Percentiles rank a stretch among this genome's conserved stretches.
Evolutionary conservation across 2,888 invertebrate species (phyloP).

Genomic region (Thalpophila matura): DNA sequence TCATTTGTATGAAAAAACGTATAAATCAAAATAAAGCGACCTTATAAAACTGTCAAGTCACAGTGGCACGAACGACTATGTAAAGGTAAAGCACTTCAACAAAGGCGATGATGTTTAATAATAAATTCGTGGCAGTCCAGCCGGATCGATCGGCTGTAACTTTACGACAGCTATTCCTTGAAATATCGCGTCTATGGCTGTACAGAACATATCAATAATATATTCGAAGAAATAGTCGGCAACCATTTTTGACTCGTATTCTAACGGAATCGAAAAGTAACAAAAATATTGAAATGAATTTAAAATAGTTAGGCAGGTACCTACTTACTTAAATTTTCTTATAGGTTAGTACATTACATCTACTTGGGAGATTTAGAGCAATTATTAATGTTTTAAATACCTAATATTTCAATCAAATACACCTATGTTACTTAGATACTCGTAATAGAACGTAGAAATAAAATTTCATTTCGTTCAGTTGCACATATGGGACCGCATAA

Average conservation of each 20-base stretch:
- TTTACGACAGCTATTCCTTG: slow-evolving; percentile 32
- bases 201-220: slow-evolving; percentile 29
- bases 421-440: slow-evolving; percentile 25
- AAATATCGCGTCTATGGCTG: slow-evolving; percentile 28
- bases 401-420: slow-evolving; percentile 35
- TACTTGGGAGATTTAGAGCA: slow-evolving; percentile 32
- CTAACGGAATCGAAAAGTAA: slow-evolving; percentile 17
- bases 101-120: slow-evolving; percentile 52
- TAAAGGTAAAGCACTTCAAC: slow-evolving; percentile 23
- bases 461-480: slow-evolving; percentile 42
- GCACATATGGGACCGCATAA: slow-evolving; percentile 4
- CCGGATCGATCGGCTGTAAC: slow-evolving; percentile 50
- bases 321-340: slow-evolving; percentile 32
- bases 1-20: not conserved
- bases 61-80: slow-evolving; percentile 16
- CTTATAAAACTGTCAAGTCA: slow-evolving; percentile 21
- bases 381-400: slow-evolving; percentile 45
- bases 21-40: slow-evolving; percentile 22
- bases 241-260: not conserved
- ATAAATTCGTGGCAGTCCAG: slow-evolving; percentile 50
- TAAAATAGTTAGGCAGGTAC: slow-evolving; percentile 27
- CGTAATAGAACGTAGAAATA: slow-evolving; percentile 24
- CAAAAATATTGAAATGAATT: slow-evolving; percentile 13
- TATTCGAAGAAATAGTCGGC: slow-evolving; percentile 10
- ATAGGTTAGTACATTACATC: slow-evolving; percentile 21